Conservation (phyloP, 2,888 invertebrate genomes). For the Terebella lapidaria region DNA sequence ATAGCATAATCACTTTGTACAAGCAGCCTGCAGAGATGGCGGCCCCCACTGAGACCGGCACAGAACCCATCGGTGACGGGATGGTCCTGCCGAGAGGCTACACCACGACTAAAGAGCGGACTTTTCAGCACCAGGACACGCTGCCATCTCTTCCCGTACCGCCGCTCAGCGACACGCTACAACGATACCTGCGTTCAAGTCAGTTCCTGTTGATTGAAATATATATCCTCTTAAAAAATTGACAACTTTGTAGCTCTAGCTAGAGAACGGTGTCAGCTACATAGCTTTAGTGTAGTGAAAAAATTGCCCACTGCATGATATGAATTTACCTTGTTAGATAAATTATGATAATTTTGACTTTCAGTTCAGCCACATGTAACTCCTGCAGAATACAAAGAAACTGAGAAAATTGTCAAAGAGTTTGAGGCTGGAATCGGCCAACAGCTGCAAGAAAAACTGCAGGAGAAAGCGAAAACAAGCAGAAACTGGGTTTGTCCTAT, state of each 20-base stretch:
- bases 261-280: too few relatives aligned
- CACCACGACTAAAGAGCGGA: slow-evolving; percentile 29
- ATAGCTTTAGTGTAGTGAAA: too few relatives aligned
- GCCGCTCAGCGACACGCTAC: slow-evolving; percentile 56
- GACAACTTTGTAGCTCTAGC: too few relatives aligned
- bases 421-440: slow-evolving; percentile 58
- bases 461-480: slow-evolving; percentile 52
- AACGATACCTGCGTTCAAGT: slow-evolving; percentile 58
- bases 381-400: slow-evolving; percentile 53
- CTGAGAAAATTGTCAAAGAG: slow-evolving; percentile 54
- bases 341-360: too few relatives aligned
- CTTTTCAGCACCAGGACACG: slow-evolving; percentile 57
- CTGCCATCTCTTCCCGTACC: slow-evolving; percentile 60
- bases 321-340: too few relatives aligned
- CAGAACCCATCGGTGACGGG: neutral
- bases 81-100: neutral
- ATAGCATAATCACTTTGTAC: too few relatives aligned
- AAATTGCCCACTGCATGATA: too few relatives aligned
- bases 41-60: too few relatives aligned
- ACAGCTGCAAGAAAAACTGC: slow-evolving; percentile 55
- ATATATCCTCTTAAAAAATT: too few relatives aligned
- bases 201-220: slow-evolving; percentile 3
- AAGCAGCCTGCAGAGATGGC: too few relatives aligned
- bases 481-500: slow-evolving; percentile 57
- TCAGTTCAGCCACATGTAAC: slow-evolving; percentile 55